Percentiles rank a stretch among this genome's conserved stretches.
Conservation (phyloP, 2,888 invertebrate species). For the Eremobia ochroleuca region DNA sequence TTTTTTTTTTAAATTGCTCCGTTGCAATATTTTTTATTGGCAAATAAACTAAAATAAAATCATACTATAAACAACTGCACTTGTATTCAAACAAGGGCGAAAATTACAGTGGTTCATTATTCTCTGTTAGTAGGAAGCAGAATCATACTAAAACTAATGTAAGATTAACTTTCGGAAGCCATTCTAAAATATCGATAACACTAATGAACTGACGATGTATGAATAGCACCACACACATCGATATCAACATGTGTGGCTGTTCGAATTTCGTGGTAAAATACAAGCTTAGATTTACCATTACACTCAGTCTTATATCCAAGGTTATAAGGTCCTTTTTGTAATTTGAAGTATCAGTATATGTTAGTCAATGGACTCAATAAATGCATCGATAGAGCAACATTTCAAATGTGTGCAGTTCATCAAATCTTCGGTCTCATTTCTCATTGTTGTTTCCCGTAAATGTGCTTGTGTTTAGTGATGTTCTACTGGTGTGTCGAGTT, state of each 20-base stretch:
- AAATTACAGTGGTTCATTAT: not conserved
- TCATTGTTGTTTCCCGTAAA: constrained; percentile 77
- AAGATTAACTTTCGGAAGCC: constrained; percentile 68
- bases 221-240: constrained; percentile 80
- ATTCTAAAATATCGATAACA: constrained; percentile 75
- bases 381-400: constrained; percentile 82
- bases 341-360: constrained; percentile 11
- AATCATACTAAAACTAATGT: constrained; percentile 28
- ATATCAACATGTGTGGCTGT: constrained; percentile 75
- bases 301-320: constrained; percentile 48
- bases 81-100: not conserved
- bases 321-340: constrained; percentile 64
- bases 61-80: not conserved
- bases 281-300: constrained; percentile 26
- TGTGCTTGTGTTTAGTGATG: constrained; percentile 59
- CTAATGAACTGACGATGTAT: constrained; percentile 83
- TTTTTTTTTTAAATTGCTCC: too few species aligned
- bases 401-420: constrained; percentile 84
- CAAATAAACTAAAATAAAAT: not conserved
- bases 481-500: constrained; percentile 58
- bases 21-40: too few species aligned
- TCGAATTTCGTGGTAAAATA: constrained; percentile 45
- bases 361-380: constrained; percentile 75
- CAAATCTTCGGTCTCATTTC: constrained; percentile 86
- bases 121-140: not conserved